phyloP scores from a whole-genome alignment of 35 echinoderm and acorn worm genomes.

The Ophioderma brevispina region DNA sequence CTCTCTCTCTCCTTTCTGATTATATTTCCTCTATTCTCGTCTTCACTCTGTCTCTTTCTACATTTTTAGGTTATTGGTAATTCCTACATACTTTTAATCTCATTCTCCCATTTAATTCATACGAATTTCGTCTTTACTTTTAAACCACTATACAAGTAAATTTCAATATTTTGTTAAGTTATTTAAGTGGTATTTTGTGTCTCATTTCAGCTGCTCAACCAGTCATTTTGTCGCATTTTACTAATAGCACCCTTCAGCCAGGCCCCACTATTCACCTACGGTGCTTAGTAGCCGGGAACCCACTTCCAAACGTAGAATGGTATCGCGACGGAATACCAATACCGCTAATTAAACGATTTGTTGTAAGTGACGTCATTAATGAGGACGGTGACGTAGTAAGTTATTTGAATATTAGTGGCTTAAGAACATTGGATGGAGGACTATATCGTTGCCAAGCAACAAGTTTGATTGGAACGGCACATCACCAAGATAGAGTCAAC shows the following conservation, averaged over 20 bases:
- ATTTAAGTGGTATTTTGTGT: no score
- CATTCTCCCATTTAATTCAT: no score
- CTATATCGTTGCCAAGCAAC: conserved; percentile 85
- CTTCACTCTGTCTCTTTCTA: no score
- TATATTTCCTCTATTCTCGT: no score
- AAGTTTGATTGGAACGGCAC: conserved; percentile 57
- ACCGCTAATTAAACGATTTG: conserved; percentile 39
- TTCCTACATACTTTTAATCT: no score
- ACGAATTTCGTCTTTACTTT: no score
- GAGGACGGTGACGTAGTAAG: conserved; percentile 90
- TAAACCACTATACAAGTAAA: no score
- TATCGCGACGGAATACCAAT: conserved; percentile 76
- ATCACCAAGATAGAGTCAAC: conserved; percentile 80
- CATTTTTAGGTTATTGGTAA: no score
- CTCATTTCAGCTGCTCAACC: conserved; percentile 77
- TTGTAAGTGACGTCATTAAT: conserved; percentile 77
- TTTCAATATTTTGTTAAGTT: no score
- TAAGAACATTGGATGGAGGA: conserved; percentile 85
- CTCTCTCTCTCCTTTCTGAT: no score
- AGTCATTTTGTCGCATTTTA: conserved; percentile 75
- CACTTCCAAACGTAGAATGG: conserved; percentile 77
- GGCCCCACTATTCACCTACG: conserved; percentile 84
- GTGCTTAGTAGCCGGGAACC: conserved; percentile 90
- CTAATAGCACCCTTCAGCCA: conserved; percentile 80
- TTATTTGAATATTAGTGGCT: conserved; percentile 88